These are phyloP conservation scores for Scomber colias DNA, from an alignment of 2,113 vertebrate species.

Conservation along the genomic window DNA sequence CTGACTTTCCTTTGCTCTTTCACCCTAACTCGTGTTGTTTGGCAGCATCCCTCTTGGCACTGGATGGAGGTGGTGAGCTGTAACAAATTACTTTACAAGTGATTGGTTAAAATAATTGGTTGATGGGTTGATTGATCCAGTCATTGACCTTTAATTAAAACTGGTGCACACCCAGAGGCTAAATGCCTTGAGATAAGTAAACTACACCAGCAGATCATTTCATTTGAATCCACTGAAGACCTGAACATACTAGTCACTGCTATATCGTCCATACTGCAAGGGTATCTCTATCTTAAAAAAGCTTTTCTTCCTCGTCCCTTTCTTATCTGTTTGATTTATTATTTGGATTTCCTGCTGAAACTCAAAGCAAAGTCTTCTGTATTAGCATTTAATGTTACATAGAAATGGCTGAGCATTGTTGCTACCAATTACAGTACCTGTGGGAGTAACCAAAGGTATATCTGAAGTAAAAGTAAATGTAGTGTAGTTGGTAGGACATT, in stretches of 20 bases:
- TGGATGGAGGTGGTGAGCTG: conserved; percentile 19
- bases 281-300: not conserved
- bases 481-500: too few relatives aligned
- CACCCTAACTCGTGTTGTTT: not conserved
- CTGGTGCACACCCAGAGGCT: not conserved
- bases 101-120: conserved; percentile 55
- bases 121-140: conserved; percentile 56
- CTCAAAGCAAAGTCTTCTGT: not conserved
- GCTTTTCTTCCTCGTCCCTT: not conserved
- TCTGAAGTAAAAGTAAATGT: too few relatives aligned
- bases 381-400: not conserved
- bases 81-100: conserved; percentile 65
- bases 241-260: not conserved
- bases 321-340: not conserved
- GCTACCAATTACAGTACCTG: too few relatives aligned
- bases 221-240: not conserved
- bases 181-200: not conserved
- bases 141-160: conserved; percentile 57
- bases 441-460: too few relatives aligned
- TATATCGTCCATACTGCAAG: not conserved
- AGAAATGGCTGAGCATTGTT: too few relatives aligned
- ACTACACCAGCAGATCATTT: not conserved
- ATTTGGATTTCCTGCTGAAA: not conserved
- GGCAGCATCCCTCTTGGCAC: not conserved
- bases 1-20: conserved; percentile 32